phyloP scores from a whole-genome alignment of 2,113 vertebrate genomes.

The Chinchilla lanigera region DNA sequence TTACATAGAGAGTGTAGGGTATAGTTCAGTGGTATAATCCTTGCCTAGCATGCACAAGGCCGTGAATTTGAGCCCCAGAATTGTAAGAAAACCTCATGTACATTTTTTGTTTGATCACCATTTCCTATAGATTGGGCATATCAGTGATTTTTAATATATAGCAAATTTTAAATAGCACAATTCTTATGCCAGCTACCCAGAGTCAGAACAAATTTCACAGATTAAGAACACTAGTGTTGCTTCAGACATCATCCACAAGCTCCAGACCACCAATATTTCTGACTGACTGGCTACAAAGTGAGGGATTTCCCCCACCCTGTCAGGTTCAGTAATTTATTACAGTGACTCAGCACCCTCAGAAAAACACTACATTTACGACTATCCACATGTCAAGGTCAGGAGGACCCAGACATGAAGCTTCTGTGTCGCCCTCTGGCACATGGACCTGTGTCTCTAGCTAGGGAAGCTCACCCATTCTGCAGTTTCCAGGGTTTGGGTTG shows the following conservation, averaged over 20 bases:
- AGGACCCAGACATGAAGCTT: not conserved
- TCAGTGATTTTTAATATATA: not conserved
- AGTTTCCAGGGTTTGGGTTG: not conserved
- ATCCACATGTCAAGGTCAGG: not conserved
- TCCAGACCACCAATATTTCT: not conserved
- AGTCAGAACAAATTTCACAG: not conserved
- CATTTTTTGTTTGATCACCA: constrained; percentile 19
- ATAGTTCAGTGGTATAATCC: not conserved
- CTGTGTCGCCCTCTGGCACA: not conserved
- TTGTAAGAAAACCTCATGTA: not conserved
- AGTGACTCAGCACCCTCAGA: not conserved
- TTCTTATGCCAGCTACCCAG: not conserved
- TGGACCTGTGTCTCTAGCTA: not conserved
- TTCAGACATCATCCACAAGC: not conserved
- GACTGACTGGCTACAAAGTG: not conserved
- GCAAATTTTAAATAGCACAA: not conserved
- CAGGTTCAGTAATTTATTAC: not conserved
- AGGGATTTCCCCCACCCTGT: not conserved
- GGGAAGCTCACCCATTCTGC: not conserved
- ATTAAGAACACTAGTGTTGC: too few relatives aligned
- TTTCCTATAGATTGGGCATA: not conserved
- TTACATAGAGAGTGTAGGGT: not conserved
- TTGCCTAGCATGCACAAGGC: not conserved
- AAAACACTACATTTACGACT: not conserved
- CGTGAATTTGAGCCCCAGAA: not conserved